A percentile compares a stretch with the other conserved stretches of the same genome.
Evolutionary conservation across 2,797 vertebrate species (phyloP).

Genomic region (Epinephelus awoara): DNA sequence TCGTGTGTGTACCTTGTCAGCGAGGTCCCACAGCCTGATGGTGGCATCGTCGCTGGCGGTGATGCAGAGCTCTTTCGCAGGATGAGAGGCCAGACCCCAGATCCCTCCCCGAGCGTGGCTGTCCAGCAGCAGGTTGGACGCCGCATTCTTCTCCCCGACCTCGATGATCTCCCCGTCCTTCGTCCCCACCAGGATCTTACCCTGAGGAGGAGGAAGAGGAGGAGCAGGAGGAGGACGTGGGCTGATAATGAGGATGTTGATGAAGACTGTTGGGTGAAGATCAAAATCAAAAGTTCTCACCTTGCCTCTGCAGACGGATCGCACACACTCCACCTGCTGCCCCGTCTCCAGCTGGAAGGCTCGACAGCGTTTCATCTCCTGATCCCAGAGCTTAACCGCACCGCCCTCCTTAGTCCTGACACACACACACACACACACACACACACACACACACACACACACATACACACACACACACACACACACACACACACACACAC

Average conservation of each 20-base stretch:
- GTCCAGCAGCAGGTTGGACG: slow-evolving; percentile 94
- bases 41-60: slow-evolving; percentile 93
- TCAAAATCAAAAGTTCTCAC: slow-evolving; percentile 69
- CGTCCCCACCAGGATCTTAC: slow-evolving; percentile 96
- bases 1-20: slow-evolving; percentile 84
- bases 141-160: slow-evolving; percentile 97
- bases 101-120: slow-evolving; percentile 94
- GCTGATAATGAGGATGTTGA: not conserved
- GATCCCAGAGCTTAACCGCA: slow-evolving; percentile 96
- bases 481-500: slow-evolving; percentile 12
- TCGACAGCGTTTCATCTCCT: slow-evolving; percentile 96
- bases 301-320: slow-evolving; percentile 94
- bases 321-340: slow-evolving; percentile 91
- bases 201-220: slow-evolving; percentile 79
- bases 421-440: slow-evolving; percentile 22
- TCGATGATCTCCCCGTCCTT: slow-evolving; percentile 97
- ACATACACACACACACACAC: slow-evolving; percentile 28
- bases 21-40: slow-evolving; percentile 94
- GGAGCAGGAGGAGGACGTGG: not conserved
- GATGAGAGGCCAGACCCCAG: slow-evolving; percentile 95
- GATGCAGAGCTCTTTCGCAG: slow-evolving; percentile 92
- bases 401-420: slow-evolving; percentile 95
- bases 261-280: not conserved
- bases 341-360: slow-evolving; percentile 96
- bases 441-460: slow-evolving; percentile 16